Conservation (phyloP, 2,888 invertebrate species). For the Acutogordius australiensis region DNA sequence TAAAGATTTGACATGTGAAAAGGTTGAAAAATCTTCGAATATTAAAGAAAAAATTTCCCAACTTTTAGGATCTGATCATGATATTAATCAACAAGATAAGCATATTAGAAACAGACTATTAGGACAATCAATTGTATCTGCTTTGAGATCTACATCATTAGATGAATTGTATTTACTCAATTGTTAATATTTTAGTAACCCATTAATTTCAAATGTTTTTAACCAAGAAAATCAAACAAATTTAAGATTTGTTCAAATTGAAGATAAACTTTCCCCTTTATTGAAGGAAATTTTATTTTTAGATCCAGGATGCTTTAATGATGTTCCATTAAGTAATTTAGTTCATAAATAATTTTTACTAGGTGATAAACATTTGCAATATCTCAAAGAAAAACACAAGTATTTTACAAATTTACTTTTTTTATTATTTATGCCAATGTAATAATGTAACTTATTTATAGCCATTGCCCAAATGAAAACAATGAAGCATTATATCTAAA, state of each 20-base stretch:
- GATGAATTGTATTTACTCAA: constrained; percentile 5
- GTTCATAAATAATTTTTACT: too few relatives aligned
- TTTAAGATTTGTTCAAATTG: neutral
- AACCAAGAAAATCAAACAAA: neutral
- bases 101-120: neutral
- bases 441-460: too few relatives aligned
- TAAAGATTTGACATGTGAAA: neutral
- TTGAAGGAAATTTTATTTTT: constrained; percentile 1
- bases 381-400: too few relatives aligned
- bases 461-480: too few relatives aligned
- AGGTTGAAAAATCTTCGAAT: neutral
- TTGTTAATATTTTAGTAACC: neutral
- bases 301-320: constrained; percentile 9
- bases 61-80: neutral
- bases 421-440: too few relatives aligned
- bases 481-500: too few relatives aligned
- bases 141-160: constrained; percentile 8
- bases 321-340: constrained; percentile 10
- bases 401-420: too few relatives aligned
- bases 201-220: constrained; percentile 6
- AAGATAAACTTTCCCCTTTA: neutral
- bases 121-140: constrained; percentile 8
- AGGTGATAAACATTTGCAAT: too few relatives aligned
- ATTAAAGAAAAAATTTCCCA: neutral
- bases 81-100: neutral